A percentile compares a stretch with the other conserved stretches of the same genome.
Conservation (phyloP, 2,113 vertebrate species). For the Ophthalmolycus amberensis region DNA sequence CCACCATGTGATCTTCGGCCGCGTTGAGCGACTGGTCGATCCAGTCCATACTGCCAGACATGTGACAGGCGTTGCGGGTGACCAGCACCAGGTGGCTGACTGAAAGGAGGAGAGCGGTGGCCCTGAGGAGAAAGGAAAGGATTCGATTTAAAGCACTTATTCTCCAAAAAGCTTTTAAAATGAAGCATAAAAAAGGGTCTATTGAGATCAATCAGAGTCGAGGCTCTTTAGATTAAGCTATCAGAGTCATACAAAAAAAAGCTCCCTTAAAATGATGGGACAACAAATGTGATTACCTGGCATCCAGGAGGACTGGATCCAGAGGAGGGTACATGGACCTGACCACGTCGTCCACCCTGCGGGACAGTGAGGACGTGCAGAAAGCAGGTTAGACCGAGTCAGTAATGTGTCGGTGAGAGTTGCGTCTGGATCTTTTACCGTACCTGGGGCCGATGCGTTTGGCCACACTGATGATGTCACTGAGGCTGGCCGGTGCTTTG, state of each 20-base stretch:
- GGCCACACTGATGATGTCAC: conserved; percentile 94
- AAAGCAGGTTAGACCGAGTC: neutral
- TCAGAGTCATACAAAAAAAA: neutral
- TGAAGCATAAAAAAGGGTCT: neutral
- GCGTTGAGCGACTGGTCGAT: conserved; percentile 92
- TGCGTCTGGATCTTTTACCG: neutral
- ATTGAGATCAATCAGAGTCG: neutral
- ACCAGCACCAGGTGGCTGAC: conserved; percentile 96
- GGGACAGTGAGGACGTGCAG: neutral
- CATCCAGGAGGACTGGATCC: conserved; percentile 95
- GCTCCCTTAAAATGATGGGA: neutral
- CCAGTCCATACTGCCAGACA: conserved; percentile 92
- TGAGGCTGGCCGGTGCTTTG: conserved; percentile 92
- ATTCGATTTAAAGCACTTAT: neutral
- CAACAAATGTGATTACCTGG: conserved; percentile 83
- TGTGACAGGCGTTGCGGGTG: conserved; percentile 93
- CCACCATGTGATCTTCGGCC: conserved; percentile 93
- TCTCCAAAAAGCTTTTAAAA: neutral
- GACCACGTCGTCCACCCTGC: conserved; percentile 95
- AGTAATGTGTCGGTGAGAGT: neutral
- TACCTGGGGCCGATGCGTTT: conserved; percentile 97
- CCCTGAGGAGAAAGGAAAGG: conserved; percentile 76
- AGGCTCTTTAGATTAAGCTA: conserved; percentile 1
- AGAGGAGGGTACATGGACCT: conserved; percentile 95
- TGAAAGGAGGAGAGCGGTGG: conserved; percentile 90